phyloP scores from a whole-genome alignment of 2,113 vertebrate species.

The Clinocottus analis region DNA sequence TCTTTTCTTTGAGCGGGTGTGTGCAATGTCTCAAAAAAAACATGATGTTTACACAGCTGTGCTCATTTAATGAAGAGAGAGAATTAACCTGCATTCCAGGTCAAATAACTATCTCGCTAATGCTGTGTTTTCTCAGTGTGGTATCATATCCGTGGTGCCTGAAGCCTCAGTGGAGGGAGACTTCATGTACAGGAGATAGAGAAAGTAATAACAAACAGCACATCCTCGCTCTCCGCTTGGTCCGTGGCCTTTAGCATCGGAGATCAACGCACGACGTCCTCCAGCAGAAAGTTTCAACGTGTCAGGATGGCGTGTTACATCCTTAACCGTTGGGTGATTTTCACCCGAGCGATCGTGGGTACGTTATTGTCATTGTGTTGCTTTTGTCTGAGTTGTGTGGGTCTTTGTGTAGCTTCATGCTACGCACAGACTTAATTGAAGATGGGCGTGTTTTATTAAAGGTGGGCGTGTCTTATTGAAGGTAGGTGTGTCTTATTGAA shows the following conservation, averaged over 20 bases:
- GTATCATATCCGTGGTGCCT: not conserved
- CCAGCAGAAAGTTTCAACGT: not conserved
- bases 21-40: not conserved
- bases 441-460: too few species aligned
- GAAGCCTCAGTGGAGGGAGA: not conserved
- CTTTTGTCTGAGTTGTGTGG: too few species aligned
- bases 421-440: too few species aligned
- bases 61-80: constrained; percentile 2
- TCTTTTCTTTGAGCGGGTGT: not conserved
- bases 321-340: too few species aligned
- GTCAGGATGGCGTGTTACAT: not conserved
- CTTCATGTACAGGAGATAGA: not conserved
- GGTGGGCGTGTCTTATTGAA: too few species aligned
- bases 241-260: not conserved
- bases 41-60: not conserved
- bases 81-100: not conserved
- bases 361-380: too few species aligned
- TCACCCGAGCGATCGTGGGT: too few species aligned
- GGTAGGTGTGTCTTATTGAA: too few species aligned
- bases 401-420: too few species aligned
- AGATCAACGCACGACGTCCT: not conserved
- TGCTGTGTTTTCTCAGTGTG: constrained; percentile 2
- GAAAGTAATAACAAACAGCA: not conserved
- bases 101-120: constrained; percentile 19
- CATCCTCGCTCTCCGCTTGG: not conserved